Conservation (phyloP, 2,113 vertebrate species). For the Chunga burmeisteri region DNA sequence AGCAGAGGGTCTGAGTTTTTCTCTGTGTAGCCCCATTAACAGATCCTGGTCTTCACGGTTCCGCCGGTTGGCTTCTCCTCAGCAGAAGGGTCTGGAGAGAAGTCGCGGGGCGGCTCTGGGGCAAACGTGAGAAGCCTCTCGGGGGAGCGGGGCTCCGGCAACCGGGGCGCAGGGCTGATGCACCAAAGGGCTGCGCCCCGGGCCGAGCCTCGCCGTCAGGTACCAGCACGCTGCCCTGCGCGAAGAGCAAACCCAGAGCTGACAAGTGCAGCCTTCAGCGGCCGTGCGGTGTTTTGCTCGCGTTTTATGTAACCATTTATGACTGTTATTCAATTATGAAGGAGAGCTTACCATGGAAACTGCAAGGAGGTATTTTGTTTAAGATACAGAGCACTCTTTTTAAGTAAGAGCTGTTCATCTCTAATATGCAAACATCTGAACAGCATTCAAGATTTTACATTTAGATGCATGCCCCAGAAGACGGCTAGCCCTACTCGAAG, state of each 20-base stretch:
- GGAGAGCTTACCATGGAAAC: slow-evolving; percentile 58
- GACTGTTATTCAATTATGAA: neutral
- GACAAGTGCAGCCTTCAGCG: neutral
- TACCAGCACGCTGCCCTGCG: neutral
- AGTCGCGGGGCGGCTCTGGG: fast-evolving
- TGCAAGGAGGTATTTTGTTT: neutral
- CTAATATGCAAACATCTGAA: neutral
- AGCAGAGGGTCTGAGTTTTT: neutral
- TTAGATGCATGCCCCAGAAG: neutral
- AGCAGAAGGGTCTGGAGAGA: neutral
- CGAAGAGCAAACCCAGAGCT: neutral
- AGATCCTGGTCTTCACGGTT: neutral
- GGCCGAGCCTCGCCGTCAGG: neutral
- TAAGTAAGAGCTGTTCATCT: neutral
- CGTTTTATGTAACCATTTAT: neutral
- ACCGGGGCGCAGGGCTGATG: neutral
- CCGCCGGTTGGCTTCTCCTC: neutral
- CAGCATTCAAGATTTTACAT: neutral
- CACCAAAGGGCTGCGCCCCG: neutral
- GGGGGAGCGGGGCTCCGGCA: fast-evolving
- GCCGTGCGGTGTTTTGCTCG: neutral
- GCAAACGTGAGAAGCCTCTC: neutral
- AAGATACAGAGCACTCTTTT: neutral
- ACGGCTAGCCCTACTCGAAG: neutral
- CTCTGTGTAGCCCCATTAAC: neutral